Conservation (phyloP, 2,888 invertebrate genomes). For the Hemistola chrysoprasaria region DNA sequence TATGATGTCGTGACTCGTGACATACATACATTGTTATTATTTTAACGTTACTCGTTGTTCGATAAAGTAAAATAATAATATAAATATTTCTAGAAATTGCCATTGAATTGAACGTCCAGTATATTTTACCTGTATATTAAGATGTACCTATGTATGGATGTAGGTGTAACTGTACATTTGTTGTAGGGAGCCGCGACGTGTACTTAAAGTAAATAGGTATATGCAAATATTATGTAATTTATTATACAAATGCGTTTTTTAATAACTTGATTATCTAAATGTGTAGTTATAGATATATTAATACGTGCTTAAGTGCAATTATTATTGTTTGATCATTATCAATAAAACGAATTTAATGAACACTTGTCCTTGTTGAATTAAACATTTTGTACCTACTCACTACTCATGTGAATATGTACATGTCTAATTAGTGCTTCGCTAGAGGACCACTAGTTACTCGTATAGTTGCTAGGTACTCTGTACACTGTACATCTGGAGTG, state of each 20-base stretch:
- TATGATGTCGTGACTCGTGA: too few species aligned
- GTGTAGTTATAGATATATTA: constrained; percentile 60
- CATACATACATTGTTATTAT: constrained; percentile 43
- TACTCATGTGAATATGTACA: too few species aligned
- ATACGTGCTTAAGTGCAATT: constrained; percentile 62
- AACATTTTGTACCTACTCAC: too few species aligned
- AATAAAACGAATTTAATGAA: constrained; percentile 44
- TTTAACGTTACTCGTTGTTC: constrained; percentile 36
- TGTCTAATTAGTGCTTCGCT: too few species aligned
- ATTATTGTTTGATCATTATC: constrained; percentile 69
- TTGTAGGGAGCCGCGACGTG: constrained; percentile 43
- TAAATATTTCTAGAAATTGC: constrained; percentile 50
- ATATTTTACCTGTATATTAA: too few species aligned
- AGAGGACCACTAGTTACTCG: too few species aligned
- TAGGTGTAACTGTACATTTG: too few species aligned
- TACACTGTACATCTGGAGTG: too few species aligned
- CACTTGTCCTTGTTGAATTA: too few species aligned
- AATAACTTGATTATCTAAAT: constrained; percentile 65
- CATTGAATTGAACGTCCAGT: constrained; percentile 56
- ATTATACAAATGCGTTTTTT: constrained; percentile 58
- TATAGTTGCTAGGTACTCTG: too few species aligned
- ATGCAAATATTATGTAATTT: constrained; percentile 50
- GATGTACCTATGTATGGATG: too few species aligned
- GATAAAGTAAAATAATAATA: constrained; percentile 41
- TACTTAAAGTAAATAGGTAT: constrained; percentile 43